Evolutionary conservation across 2,888 invertebrate species (phyloP).

Genomic region (Plemyria rubiginata): DNA sequence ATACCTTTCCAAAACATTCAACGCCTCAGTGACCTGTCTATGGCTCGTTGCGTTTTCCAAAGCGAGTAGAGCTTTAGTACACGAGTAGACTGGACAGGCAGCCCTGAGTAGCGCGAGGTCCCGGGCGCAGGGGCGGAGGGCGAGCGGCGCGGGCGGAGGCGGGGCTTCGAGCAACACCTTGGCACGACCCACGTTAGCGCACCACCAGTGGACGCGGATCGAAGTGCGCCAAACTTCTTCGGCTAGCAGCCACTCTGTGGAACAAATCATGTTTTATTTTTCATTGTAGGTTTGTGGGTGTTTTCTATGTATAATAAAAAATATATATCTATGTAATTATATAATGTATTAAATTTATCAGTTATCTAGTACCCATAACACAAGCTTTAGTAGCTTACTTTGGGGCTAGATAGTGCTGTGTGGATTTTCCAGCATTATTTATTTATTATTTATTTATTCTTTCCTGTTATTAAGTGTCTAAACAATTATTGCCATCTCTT

Average conservation of each 20-base stretch:
- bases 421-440: no score
- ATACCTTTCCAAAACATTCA: constrained; percentile 85
- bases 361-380: no score
- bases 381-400: no score
- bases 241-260: constrained; percentile 69
- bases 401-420: no score
- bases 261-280: background rate
- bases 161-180: constrained; percentile 50
- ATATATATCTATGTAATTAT: no score
- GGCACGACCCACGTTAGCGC: constrained; percentile 52
- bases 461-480: no score
- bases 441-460: no score
- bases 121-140: constrained; percentile 55
- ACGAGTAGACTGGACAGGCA: constrained; percentile 80
- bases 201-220: constrained; percentile 73
- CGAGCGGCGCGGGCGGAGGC: constrained; percentile 56
- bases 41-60: constrained; percentile 88
- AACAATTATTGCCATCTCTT: no score
- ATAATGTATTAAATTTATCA: no score
- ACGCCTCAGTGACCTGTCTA: constrained; percentile 80
- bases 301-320: no score
- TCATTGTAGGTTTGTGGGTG: no score
- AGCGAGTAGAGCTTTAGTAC: constrained; percentile 80
- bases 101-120: constrained; percentile 81
- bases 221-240: constrained; percentile 68